A percentile compares a stretch with the other conserved stretches of the same genome.
phyloP scores from a whole-genome alignment of 2,888 invertebrate species.

The Brassicogethes aeneus region DNA sequence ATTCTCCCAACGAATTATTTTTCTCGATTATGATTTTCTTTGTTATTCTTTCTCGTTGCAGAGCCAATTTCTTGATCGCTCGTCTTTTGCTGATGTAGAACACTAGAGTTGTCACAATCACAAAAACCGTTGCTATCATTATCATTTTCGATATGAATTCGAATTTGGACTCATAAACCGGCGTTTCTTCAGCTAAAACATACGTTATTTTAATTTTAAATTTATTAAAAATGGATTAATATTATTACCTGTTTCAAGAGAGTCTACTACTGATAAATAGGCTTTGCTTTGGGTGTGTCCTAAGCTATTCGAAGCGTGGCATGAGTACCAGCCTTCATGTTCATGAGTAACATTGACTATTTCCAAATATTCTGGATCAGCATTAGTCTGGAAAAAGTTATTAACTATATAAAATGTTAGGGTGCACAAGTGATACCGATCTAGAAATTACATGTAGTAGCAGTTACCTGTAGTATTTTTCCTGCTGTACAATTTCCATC shows the following conservation, averaged over 20 bases:
- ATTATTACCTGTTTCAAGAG: slow-evolving; percentile 37
- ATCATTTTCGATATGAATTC: slow-evolving; percentile 41
- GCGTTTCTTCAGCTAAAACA: no score
- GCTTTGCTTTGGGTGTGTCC: slow-evolving; percentile 73
- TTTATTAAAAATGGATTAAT: no score
- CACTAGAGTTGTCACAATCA: slow-evolving; percentile 22
- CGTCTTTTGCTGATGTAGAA: slow-evolving; percentile 21
- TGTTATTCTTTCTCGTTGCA: slow-evolving; percentile 74
- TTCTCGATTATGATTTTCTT: slow-evolving; percentile 86
- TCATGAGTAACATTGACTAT: slow-evolving; percentile 79
- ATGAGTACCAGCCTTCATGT: slow-evolving; percentile 94
- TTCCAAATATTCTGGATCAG: slow-evolving; percentile 59
- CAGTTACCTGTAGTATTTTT: slow-evolving; percentile 28
- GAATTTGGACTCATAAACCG: no score
- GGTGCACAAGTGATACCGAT: no score
- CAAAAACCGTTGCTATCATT: slow-evolving; percentile 51
- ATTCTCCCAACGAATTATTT: slow-evolving; percentile 56
- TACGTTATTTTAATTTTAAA: no score
- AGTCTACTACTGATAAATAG: slow-evolving; percentile 71
- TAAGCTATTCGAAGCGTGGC: slow-evolving; percentile 81
- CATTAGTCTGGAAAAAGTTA: slow-evolving; percentile 16
- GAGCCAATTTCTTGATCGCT: slow-evolving; percentile 32
- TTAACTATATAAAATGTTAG: background rate
- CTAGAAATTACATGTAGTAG: no score
- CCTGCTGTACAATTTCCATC: slow-evolving; percentile 9